phyloP scores from a whole-genome alignment of 1,140 invertebrate species.

The Heterodera schachtii region DNA sequence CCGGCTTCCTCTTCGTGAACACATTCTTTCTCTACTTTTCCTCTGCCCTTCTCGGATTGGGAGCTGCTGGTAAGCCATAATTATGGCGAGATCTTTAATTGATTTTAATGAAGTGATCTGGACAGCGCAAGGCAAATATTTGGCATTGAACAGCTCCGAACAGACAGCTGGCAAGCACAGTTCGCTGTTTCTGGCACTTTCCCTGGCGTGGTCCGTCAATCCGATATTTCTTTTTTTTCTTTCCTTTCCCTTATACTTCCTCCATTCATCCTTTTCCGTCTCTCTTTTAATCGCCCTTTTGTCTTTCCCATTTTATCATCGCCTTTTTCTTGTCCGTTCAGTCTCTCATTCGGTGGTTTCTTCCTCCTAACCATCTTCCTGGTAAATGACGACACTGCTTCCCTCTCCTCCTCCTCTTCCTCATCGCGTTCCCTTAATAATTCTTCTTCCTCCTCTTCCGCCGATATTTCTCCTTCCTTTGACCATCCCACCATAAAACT shows the following conservation, averaged over 20 bases:
- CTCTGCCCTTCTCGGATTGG: constrained; percentile 53
- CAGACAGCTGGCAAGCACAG: constrained; percentile 44
- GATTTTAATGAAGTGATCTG: constrained; percentile 35
- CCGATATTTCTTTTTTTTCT: too few species aligned
- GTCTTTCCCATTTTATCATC: too few species aligned
- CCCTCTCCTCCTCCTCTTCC: background rate
- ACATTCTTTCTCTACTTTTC: constrained; percentile 49
- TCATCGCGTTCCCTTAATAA: background rate
- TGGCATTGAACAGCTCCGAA: constrained; percentile 50
- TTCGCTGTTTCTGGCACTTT: constrained; percentile 53
- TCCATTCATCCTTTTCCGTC: background rate
- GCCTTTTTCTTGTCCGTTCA: background rate
- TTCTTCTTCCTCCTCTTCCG: background rate
- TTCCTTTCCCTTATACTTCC: background rate
- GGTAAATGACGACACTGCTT: background rate
- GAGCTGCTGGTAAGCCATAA: constrained; percentile 45
- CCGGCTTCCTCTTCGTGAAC: constrained; percentile 55
- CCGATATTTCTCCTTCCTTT: background rate
- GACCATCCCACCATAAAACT: constrained; percentile 17
- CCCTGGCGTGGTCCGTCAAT: constrained; percentile 43
- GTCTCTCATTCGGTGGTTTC: constrained; percentile 25
- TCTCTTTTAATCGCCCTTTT: too few species aligned
- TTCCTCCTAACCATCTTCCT: constrained; percentile 20
- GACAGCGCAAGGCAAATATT: constrained; percentile 57
- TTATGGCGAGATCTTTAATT: background rate